Conservation (phyloP, 2,113 vertebrate genomes). For the Mus musculus region GRCm39 chr19:27982001-27982500, state of each 20-base stretch:
- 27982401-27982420: slow-evolving; percentile 43
- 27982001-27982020: background rate
- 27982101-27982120: background rate
- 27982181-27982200: slow-evolving; percentile 30
- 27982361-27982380: background rate
- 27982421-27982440: slow-evolving; percentile 1
- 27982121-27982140: background rate
- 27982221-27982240: slow-evolving; percentile 22
- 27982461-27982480: background rate
- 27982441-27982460: background rate
- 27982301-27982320: slow-evolving; percentile 60
- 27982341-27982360: slow-evolving; percentile 27
- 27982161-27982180: background rate
- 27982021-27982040: slow-evolving; percentile 10
- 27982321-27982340: slow-evolving; percentile 24
- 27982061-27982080: slow-evolving; percentile 39
- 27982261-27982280: slow-evolving; percentile 44
- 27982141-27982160: background rate
- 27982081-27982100: background rate
- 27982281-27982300: slow-evolving; percentile 55
- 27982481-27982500: slow-evolving; percentile 42
- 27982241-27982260: slow-evolving; percentile 58
- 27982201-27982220: background rate
- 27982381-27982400: background rate
- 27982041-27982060: background rate